Base-by-base conservation (phyloP, 2,113 vertebrate species). In the Aix galericulata region DNA sequence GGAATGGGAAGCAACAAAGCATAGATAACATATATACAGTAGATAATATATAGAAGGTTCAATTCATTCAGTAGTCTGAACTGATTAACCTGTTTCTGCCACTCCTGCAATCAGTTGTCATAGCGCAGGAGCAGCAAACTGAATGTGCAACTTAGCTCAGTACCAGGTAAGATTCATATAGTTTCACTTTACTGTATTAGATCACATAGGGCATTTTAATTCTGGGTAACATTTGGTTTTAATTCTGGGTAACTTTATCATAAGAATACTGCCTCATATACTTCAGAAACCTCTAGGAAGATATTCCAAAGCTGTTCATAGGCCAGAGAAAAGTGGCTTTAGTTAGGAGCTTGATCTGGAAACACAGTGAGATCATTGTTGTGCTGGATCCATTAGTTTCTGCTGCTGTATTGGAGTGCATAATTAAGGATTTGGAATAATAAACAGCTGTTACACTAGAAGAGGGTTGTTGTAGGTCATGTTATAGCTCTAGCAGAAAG, bases 401-500 rank as follows among this genome's bases (percentile, higher is more conserved):
- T 63, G 32, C 60, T 74, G 13, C 36, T n/a, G 77, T 55, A 59
- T 32, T 69, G 79, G 64, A 96, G 83, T 16, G n/a, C 14, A 13
- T 31, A 86, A 6, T 53, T 56, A 79, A 63, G 63, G n/a, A 69
- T 91, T 66, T 88, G 34, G 34, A 86, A 23, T 38, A 82, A 76
- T 82, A 76, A 85, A 55, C 8, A 76, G 26, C 18, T 23, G 29
- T 89, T 72, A 87, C 44, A 75, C 5, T 11, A 46, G 22, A 72
- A 79, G 9, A 56, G 20, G 22, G 34, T 64, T 87, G 53, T 29
- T 73, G 82, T 18, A 79, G 52, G 53, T 79, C 75, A 27, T 64
- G 62, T 88, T 87, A 64, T 4, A 85, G 53, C 26, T 88, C 8
- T 53, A 60, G 15, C 63, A 85, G 78, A 85, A 94, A 88, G 38